Conservation (phyloP, 92 coral and sea anemone genomes). For the Zoanthus solanderi region DNA sequence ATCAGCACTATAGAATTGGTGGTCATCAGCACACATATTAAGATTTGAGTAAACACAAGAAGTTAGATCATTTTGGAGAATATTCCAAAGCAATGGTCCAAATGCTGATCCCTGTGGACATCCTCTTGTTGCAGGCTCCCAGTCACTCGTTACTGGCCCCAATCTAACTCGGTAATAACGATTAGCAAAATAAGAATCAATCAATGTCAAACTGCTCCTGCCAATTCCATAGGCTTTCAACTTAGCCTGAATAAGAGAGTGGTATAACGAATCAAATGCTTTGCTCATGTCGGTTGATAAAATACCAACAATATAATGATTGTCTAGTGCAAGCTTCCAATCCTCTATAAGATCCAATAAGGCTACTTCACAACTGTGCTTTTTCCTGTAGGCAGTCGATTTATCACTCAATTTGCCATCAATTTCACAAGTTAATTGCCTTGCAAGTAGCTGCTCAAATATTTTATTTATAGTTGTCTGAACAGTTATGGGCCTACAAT, state of each 20-base stretch:
- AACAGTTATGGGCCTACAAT: slow-evolving; percentile 29
- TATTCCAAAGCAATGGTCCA: no score
- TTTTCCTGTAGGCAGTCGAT: slow-evolving; percentile 39
- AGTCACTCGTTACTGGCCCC: slow-evolving; percentile 35
- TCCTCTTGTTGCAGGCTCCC: background rate
- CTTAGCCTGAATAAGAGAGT: slow-evolving; percentile 22
- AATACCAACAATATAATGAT: background rate
- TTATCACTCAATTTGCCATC: slow-evolving; percentile 20
- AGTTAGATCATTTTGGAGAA: background rate
- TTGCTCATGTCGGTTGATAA: slow-evolving; percentile 8
- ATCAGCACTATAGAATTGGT: no score
- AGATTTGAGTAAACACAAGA: background rate
- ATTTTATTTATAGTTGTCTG: slow-evolving; percentile 16
- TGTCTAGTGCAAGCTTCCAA: slow-evolving; percentile 26
- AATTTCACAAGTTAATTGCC: background rate
- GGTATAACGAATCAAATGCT: slow-evolving; percentile 45
- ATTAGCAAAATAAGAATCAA: background rate
- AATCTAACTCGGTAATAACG: background rate
- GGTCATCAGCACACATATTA: background rate
- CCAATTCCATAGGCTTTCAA: slow-evolving; percentile 27
- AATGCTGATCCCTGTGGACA: background rate
- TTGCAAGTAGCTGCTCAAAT: slow-evolving; percentile 30
- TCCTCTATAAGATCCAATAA: background rate
- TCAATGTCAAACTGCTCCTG: background rate
- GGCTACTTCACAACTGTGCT: slow-evolving; percentile 35